Base-by-base conservation (phyloP, 2,797 vertebrate species). In the Anabas testudineus region DNA sequence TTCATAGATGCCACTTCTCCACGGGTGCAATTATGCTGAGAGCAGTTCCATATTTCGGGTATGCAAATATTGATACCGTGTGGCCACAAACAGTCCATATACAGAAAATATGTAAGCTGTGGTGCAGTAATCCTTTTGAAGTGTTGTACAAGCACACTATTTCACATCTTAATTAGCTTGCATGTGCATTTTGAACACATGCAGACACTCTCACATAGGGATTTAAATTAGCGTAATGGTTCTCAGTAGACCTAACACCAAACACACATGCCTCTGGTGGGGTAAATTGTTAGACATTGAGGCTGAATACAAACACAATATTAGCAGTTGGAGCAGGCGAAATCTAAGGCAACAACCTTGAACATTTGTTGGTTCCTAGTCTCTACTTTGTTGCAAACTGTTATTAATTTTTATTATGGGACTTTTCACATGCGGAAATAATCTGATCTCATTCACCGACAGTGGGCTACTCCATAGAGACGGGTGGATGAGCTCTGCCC, bases 31-130 rank as follows among this genome's bases (percentile, higher is more conserved):
- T 94, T 93, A 93, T 54, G 76, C 77, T 76, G 75, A 91, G 84
- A 91, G 91, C 88, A 74, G 80, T 89, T 89, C 87, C 83, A 83
- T 81, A 81, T 87, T 88, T 92, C 85, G 89, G 89, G 83, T 86
- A 89, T 91, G 90, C 88, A 92, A 89, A 93, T 90, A 86, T 86
- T 74, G 55, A 84, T 59, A 79, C 62, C 8, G 65, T 67, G 75
- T 37, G 71, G 76, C 80, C 76, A 74, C 76, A 80, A 86, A 84
- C 77, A 79, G 78, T 76, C 80, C 66, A 67, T 66, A 69, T 77
- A 52, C 18, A 7, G 78, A 51, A 69, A 78, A 84, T 80, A 88
- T 85, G 86, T 77, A 73, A 74, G 68, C 80, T 83, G 84, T 51
- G 1, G 74, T 61, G 37, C 49, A 10, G 80, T 66, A 78, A 78